Conservation (phyloP, 2,113 vertebrate genomes). For the Otis tarda region DNA sequence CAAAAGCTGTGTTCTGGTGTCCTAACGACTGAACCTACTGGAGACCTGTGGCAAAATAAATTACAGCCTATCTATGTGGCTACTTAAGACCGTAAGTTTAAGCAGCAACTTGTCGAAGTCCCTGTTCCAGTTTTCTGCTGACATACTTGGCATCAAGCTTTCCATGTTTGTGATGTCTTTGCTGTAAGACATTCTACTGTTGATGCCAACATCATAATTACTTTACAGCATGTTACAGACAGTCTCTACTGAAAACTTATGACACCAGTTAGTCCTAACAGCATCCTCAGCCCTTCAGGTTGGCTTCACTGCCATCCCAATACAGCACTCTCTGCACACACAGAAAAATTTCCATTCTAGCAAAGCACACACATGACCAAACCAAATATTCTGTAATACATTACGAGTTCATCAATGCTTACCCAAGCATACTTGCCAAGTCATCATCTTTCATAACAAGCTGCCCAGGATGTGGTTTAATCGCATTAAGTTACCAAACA, state of each 20-base stretch:
- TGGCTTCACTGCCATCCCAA: neutral
- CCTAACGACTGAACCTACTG: neutral
- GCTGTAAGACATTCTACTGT: neutral
- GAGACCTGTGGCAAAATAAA: neutral
- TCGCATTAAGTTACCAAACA: slow-evolving; percentile 1
- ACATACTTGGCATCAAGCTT: neutral
- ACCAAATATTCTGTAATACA: neutral
- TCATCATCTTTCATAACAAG: neutral
- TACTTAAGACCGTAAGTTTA: neutral
- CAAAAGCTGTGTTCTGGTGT: neutral
- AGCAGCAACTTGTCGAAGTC: neutral
- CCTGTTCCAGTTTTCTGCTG: neutral
- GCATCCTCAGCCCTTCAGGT: neutral
- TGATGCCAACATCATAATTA: neutral
- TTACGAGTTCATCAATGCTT: neutral
- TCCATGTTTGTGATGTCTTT: neutral
- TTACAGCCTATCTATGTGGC: neutral
- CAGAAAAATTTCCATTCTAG: neutral
- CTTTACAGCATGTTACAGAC: neutral
- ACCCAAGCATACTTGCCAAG: neutral
- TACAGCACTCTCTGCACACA: neutral
- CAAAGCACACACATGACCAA: neutral
- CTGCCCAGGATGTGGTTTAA: slow-evolving; percentile 44
- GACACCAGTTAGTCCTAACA: neutral
- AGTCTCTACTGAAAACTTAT: neutral